Conservation (phyloP, 53 echinoderm and acorn worm genomes). For the Apostichopus leukothele region DNA sequence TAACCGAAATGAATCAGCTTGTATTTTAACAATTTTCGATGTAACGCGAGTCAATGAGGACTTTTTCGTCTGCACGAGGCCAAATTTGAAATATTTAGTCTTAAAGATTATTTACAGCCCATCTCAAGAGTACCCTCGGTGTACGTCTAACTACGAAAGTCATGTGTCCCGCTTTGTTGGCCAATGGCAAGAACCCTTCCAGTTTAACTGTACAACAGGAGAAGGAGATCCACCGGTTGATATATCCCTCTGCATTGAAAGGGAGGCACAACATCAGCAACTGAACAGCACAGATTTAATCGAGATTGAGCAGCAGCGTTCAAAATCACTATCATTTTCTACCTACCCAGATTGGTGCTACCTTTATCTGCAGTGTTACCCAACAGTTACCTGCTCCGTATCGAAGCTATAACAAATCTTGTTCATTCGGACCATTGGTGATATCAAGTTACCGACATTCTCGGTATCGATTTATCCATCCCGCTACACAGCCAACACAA, state of each 20-base stretch:
- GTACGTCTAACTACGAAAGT: background rate
- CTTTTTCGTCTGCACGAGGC: background rate
- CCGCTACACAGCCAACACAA: background rate
- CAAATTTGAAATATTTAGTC: background rate
- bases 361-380: background rate
- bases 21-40: background rate
- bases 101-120: background rate
- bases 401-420: background rate
- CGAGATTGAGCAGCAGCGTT: no score
- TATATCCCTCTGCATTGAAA: background rate
- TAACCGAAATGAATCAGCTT: background rate
- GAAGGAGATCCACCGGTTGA: background rate
- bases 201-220: background rate
- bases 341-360: background rate
- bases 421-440: background rate
- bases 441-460: background rate
- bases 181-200: background rate
- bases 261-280: background rate
- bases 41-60: background rate
- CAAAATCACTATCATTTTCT: background rate
- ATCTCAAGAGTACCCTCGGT: background rate
- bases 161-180: background rate
- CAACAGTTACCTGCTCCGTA: background rate
- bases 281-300: no score
- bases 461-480: slow-evolving; percentile 9